Evolutionary conservation across 2,797 vertebrate species (phyloP).

Genomic region (Coregonus ussuriensis): DNA sequence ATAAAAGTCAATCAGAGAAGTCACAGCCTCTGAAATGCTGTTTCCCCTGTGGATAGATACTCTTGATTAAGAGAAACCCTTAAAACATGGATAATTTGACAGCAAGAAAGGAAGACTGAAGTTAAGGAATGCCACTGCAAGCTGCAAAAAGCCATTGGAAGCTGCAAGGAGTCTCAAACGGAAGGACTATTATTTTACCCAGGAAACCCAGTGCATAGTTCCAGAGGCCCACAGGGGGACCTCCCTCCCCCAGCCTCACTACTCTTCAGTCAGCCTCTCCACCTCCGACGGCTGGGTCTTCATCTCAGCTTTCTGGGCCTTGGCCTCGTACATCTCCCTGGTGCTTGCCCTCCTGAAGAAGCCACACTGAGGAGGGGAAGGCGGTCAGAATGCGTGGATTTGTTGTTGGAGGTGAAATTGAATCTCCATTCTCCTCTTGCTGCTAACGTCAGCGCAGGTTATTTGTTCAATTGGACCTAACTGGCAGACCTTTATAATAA

Average conservation of each 20-base stretch:
- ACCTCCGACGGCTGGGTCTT: slow-evolving; percentile 89
- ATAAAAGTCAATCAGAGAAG: background rate
- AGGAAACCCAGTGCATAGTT: slow-evolving; percentile 19
- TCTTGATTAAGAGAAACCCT: background rate
- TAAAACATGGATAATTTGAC: background rate
- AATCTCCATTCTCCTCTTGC: background rate
- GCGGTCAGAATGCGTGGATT: slow-evolving; percentile 1
- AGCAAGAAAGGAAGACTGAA: background rate
- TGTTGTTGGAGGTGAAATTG: background rate
- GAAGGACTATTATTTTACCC: slow-evolving; percentile 19
- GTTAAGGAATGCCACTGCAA: background rate
- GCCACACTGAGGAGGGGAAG: slow-evolving; percentile 81
- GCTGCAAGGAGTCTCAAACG: background rate
- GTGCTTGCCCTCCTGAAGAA: slow-evolving; percentile 91
- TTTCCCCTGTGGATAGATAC: background rate
- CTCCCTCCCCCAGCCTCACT: slow-evolving; percentile 62
- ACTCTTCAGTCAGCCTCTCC: slow-evolving; percentile 80
- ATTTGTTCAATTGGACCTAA: background rate
- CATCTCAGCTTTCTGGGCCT: slow-evolving; percentile 85
- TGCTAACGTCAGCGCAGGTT: background rate
- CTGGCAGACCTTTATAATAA: no score
- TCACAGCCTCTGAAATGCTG: background rate
- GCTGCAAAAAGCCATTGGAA: slow-evolving; percentile 1
- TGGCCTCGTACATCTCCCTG: slow-evolving; percentile 88
- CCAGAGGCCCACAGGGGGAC: slow-evolving; percentile 45